phyloP scores from a whole-genome alignment of 2,888 invertebrate genomes.

The Hydropsyche betteni region DNA sequence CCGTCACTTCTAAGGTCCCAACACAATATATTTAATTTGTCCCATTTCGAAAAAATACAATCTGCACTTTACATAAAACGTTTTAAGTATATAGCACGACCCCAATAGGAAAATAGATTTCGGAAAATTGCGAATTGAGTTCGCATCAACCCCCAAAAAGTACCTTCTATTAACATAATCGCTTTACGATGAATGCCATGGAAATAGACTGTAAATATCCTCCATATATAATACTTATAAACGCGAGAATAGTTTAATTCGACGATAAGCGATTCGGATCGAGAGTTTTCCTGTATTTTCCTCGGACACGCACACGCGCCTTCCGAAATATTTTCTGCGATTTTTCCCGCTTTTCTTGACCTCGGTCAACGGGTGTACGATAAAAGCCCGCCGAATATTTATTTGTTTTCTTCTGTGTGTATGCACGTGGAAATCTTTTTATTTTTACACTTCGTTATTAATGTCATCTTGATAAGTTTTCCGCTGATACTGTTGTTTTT shows the following conservation, averaged over 20 bases:
- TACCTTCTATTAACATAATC: no score
- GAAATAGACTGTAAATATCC: not conserved
- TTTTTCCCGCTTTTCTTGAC: conserved; percentile 11
- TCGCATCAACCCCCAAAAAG: no score
- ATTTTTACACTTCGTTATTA: conserved; percentile 21
- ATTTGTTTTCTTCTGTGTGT: not conserved
- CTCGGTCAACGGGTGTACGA: conserved; percentile 2
- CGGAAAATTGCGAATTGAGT: no score
- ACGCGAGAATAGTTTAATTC: conserved; percentile 2
- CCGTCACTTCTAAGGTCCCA: no score
- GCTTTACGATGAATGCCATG: not conserved
- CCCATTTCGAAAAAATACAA: no score
- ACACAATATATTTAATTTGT: no score
- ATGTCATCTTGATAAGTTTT: conserved; percentile 20
- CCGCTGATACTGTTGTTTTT: not conserved
- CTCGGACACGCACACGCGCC: not conserved
- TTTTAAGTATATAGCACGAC: no score
- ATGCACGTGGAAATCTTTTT: conserved; percentile 4
- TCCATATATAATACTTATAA: not conserved
- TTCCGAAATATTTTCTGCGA: not conserved
- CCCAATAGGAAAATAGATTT: no score
- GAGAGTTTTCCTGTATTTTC: conserved; percentile 11
- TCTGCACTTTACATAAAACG: no score
- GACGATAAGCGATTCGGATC: conserved; percentile 9
- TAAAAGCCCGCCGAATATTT: not conserved